Percentiles rank a stretch among this genome's conserved stretches.
These are phyloP conservation scores for Forpus xanthops DNA, from an alignment of 2,797 vertebrate genomes.

Conservation along the genomic window DNA sequence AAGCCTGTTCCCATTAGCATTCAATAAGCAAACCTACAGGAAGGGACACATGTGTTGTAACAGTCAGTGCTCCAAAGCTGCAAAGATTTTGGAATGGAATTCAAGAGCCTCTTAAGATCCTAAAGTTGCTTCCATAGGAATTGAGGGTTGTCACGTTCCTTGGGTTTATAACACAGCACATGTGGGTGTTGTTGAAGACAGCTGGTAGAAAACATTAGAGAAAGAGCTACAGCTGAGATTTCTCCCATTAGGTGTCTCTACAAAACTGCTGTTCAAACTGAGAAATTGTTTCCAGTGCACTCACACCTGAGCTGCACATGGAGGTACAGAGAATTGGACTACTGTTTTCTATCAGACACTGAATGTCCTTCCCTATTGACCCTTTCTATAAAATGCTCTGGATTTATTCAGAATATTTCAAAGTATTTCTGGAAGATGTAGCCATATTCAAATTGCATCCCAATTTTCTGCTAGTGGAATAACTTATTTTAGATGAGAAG, in stretches of 20 bases:
- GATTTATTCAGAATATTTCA: neutral
- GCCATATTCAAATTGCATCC: neutral
- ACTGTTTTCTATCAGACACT: neutral
- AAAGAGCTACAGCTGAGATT: neutral
- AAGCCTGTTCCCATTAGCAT: neutral
- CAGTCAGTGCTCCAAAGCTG: neutral
- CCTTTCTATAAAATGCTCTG: neutral
- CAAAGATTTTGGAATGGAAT: slow-evolving; percentile 4
- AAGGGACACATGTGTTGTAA: neutral
- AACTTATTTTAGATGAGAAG: neutral
- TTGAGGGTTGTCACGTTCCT: neutral
- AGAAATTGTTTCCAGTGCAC: neutral
- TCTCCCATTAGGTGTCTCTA: neutral
- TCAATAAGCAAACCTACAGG: neutral
- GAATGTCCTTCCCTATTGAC: neutral
- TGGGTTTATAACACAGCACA: neutral
- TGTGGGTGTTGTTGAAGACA: neutral
- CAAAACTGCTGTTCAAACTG: neutral
- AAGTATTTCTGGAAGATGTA: neutral
- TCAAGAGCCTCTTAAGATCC: neutral
- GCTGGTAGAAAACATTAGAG: neutral
- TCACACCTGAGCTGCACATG: neutral
- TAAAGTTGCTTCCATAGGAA: slow-evolving; percentile 9
- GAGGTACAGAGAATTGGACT: neutral
- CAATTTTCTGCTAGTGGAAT: neutral